phyloP scores from a whole-genome alignment of 37 sponge, comb jelly and placozoan species.

The Mnemiopsis leidyi region DNA sequence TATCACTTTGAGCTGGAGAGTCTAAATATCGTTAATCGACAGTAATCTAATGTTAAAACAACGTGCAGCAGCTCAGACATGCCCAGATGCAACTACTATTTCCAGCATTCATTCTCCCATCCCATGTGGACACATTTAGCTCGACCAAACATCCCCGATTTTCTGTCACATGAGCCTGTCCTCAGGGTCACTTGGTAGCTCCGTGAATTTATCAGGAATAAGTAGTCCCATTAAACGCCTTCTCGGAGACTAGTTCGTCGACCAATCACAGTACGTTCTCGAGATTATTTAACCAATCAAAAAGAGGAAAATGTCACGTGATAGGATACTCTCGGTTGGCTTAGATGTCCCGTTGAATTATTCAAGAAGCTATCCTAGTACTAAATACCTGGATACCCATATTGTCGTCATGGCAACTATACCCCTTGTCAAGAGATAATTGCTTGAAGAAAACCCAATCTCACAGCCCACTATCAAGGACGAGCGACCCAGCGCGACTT shows the following conservation, averaged over 20 bases:
- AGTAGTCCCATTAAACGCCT: neutral
- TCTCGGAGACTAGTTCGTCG: neutral
- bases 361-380: neutral
- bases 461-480: too few species aligned
- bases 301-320: neutral
- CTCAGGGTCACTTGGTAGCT: neutral
- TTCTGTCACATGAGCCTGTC: neutral
- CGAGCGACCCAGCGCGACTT: too few species aligned
- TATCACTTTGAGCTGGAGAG: neutral
- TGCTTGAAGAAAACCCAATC: neutral
- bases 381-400: neutral
- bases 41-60: neutral
- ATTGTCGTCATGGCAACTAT: neutral
- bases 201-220: neutral
- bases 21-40: neutral
- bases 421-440: neutral
- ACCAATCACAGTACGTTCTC: neutral
- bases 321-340: neutral
- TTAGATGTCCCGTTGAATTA: neutral
- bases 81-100: too few species aligned
- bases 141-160: neutral
- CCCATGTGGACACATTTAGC: neutral
- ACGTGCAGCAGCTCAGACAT: neutral
- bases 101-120: neutral
- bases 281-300: neutral